Base-by-base conservation (phyloP, 1,140 invertebrate genomes). In the Brachionus paranguensis region DNA sequence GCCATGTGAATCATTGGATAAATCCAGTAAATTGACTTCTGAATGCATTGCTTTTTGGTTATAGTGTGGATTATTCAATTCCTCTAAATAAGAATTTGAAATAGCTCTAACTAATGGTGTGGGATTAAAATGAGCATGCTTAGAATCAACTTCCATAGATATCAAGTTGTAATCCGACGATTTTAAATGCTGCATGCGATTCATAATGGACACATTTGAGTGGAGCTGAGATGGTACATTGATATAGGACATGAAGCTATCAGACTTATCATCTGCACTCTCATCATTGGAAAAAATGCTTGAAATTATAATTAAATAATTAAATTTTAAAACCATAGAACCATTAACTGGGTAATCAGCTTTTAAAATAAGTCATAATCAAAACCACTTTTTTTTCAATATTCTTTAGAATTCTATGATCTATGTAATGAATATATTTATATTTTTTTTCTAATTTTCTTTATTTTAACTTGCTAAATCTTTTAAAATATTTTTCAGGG, bases 171-270 rank as follows among this genome's bases (percentile, higher is more conserved):
- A 76, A 6, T 76, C 72, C 1, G 72, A 76, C 2, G 72, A 47
- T 20, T 76, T 76, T 27, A 76, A 76, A 27, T 47, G 20, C 4
- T 76, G 72, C 72, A 76, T 76, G 14, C 27, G 43, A 29, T 76
- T 76, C 41, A 50, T 76, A 14, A 76, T 76, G 10, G 72, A 76
- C 11, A 76, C 43, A 33, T 76, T 76, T 5, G 72, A 76, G 47
- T 76, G 72, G 10, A 76, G 27, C 20, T 76, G 72, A 8, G 72
- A 47, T 27, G 72, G 72, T 76, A 76, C 72, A 29, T 50, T 76
- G 6, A 76, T 76, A 76, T 50, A 76, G 27, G 72, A 24, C 37
- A 43, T 41, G 2, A 45, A 29, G 11, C 27, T 45, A 43, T 45
- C 20, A 8, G 72, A 53, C 0, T 37, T 37, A 4, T 50, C 24